Percentiles rank a stretch among this genome's conserved stretches.
phyloP scores from a whole-genome alignment of 2,797 vertebrate species.

The Capromys pilorides region DNA sequence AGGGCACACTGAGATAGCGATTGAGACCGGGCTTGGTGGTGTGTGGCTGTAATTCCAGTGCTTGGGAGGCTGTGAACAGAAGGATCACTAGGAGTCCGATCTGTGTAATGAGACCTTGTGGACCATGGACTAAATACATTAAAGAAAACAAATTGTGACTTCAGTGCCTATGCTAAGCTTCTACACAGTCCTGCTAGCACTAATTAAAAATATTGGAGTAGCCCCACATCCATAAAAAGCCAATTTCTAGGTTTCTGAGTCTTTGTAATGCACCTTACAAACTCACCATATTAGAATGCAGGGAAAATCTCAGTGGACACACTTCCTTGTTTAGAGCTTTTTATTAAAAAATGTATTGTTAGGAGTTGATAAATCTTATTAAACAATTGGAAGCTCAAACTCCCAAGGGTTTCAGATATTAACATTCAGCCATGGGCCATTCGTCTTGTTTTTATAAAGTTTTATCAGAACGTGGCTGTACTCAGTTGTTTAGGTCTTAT shows the following conservation, averaged over 20 bases:
- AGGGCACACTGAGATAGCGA: too few species aligned
- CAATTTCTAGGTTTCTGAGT: background rate
- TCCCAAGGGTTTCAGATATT: background rate
- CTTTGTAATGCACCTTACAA: background rate
- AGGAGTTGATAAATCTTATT: slow-evolving; percentile 8
- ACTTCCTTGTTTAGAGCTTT: background rate
- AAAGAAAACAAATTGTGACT: background rate
- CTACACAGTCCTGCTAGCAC: background rate
- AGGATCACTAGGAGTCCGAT: too few species aligned
- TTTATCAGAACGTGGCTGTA: background rate
- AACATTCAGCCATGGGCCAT: background rate
- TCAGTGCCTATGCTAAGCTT: background rate
- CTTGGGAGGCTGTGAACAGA: too few species aligned
- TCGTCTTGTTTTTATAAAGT: background rate
- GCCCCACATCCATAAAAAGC: background rate
- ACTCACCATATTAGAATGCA: background rate
- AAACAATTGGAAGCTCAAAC: background rate
- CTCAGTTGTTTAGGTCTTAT: background rate
- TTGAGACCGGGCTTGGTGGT: too few species aligned
- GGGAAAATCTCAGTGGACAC: background rate
- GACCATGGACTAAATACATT: too few species aligned
- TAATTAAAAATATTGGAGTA: background rate
- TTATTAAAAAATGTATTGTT: background rate
- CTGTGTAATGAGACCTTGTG: too few species aligned
- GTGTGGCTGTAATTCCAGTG: too few species aligned